Percentiles rank a stretch among this genome's conserved stretches.
Conservation (phyloP, 2,888 invertebrate genomes). For the Diabrotica balteata region DNA sequence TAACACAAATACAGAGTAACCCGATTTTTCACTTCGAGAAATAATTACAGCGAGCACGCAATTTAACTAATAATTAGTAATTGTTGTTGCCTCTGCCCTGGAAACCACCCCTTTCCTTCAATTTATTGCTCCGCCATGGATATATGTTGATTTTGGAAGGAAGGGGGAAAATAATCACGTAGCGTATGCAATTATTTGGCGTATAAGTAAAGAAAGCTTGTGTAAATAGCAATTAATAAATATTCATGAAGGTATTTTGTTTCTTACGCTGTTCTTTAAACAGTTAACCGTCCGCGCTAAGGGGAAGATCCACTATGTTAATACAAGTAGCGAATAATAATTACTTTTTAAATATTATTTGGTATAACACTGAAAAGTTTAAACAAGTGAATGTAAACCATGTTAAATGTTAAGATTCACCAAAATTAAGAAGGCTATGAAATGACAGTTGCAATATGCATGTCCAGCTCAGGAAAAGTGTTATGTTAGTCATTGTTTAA, state of each 20-base stretch:
- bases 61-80: conserved; percentile 57
- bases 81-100: conserved; percentile 46
- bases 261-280: too few species aligned
- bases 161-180: conserved; percentile 3
- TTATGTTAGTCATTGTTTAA: too few species aligned
- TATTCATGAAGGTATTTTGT: neutral
- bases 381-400: too few species aligned
- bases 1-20: conserved; percentile 40
- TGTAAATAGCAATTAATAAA: conserved; percentile 1
- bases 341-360: too few species aligned
- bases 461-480: too few species aligned
- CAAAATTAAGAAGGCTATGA: too few species aligned
- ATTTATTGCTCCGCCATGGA: conserved; percentile 42
- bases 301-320: too few species aligned
- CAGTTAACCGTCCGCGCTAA: too few species aligned
- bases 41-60: conserved; percentile 57
- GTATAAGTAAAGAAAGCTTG: conserved; percentile 6
- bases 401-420: too few species aligned
- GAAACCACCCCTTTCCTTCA: conserved; percentile 42
- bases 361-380: too few species aligned
- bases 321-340: too few species aligned
- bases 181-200: conserved; percentile 5
- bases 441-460: too few species aligned
- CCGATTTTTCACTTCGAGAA: conserved; percentile 52
- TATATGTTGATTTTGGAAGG: conserved; percentile 23